Percentiles rank a stretch among this genome's conserved stretches.
phyloP scores from a whole-genome alignment of 2,113 vertebrate genomes.

The Glaucidium brasilianum region DNA sequence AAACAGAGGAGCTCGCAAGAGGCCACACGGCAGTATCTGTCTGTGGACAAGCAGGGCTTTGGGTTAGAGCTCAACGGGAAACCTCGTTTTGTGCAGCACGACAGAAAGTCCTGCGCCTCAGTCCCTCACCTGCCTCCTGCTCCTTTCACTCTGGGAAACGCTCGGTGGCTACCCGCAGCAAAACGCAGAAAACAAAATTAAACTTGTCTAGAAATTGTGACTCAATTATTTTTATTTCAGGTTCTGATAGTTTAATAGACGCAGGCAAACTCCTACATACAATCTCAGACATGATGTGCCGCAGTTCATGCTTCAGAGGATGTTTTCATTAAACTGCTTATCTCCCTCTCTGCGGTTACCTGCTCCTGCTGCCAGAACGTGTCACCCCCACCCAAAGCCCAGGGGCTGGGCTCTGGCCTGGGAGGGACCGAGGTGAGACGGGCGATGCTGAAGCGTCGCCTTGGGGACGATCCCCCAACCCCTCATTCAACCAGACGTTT shows the following conservation, averaged over 20 bases:
- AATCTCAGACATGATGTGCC: background rate
- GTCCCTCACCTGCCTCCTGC: too few relatives aligned
- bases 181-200: background rate
- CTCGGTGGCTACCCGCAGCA: background rate
- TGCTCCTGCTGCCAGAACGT: background rate
- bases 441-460: fast-evolving
- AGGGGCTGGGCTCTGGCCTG: fast-evolving
- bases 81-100: background rate
- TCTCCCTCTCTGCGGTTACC: background rate
- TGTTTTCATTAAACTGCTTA: background rate
- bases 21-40: background rate
- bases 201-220: background rate
- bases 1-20: background rate
- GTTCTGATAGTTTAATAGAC: background rate
- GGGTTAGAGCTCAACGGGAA: background rate
- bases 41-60: background rate
- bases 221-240: background rate
- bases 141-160: background rate
- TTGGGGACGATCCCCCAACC: fast-evolving
- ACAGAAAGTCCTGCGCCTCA: fast-evolving
- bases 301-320: background rate
- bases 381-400: fast-evolving
- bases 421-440: fast-evolving
- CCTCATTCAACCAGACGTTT: fast-evolving
- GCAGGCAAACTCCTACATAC: fast-evolving